Evolutionary conservation across 2,113 vertebrate species (phyloP).

Genomic region (Ophthalmolycus amberensis): DNA sequence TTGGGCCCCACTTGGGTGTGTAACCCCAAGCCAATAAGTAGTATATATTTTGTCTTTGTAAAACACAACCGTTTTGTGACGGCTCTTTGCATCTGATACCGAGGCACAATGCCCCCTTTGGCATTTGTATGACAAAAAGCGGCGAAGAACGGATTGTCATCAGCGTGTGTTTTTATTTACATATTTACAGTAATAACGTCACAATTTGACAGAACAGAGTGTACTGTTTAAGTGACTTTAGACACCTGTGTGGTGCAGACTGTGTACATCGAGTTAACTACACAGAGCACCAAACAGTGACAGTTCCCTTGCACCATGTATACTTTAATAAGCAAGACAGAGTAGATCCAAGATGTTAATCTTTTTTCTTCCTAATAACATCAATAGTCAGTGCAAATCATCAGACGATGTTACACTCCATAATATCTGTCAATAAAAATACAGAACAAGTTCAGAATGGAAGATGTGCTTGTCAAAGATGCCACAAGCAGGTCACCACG

Average conservation of each 20-base stretch:
- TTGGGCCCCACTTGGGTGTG: no score
- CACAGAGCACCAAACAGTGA: not conserved
- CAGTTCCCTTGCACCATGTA: not conserved
- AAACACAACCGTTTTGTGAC: no score
- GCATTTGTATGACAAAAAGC: no score
- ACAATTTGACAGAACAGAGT: not conserved
- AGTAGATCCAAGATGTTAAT: not conserved
- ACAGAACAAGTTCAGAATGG: conserved; percentile 63
- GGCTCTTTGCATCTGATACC: no score
- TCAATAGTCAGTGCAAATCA: not conserved
- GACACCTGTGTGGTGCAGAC: no score
- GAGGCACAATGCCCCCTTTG: no score
- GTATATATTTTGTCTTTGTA: no score
- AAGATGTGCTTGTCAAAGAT: conserved; percentile 56
- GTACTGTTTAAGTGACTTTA: not conserved
- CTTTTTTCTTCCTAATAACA: not conserved
- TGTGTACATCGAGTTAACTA: no score
- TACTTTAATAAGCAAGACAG: not conserved
- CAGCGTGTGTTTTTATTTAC: no score
- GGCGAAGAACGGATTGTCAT: no score
- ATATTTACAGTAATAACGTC: no score
- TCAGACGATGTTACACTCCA: conserved; percentile 71
- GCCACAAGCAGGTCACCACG: conserved; percentile 32
- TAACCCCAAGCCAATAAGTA: no score
- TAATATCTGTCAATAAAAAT: conserved; percentile 70